Conservation (phyloP, 2,113 vertebrate species). For the Lepus europaeus region DNA sequence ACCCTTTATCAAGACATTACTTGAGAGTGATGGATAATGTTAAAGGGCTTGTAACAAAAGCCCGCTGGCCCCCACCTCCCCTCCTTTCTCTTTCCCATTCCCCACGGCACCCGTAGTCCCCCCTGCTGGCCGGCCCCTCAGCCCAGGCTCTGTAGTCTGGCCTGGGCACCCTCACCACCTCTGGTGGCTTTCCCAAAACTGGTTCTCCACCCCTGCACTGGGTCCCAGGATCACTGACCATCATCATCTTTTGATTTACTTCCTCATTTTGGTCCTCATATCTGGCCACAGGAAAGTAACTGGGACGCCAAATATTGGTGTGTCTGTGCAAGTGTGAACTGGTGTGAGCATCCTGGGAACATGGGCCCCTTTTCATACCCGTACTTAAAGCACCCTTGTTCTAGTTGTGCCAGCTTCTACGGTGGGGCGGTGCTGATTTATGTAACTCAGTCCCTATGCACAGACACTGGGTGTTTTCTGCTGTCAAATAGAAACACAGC, state of each 20-base stretch:
- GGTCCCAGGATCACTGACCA: neutral
- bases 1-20: neutral
- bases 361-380: neutral
- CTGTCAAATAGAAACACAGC: neutral
- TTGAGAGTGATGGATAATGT: neutral
- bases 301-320: neutral
- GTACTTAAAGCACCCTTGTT: neutral
- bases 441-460: neutral
- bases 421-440: neutral
- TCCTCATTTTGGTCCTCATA: neutral
- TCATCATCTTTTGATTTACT: neutral
- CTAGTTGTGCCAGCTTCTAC: neutral
- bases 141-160: no score
- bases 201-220: neutral
- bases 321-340: neutral
- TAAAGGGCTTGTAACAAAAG: neutral
- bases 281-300: neutral
- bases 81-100: neutral
- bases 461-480: neutral
- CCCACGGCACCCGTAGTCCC: neutral
- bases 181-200: neutral
- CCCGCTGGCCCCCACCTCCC: neutral
- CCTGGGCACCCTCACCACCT: neutral
- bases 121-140: neutral
- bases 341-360: no score